phyloP scores from a whole-genome alignment of 1,140 invertebrate genomes.

The Drosophila truncata region DNA sequence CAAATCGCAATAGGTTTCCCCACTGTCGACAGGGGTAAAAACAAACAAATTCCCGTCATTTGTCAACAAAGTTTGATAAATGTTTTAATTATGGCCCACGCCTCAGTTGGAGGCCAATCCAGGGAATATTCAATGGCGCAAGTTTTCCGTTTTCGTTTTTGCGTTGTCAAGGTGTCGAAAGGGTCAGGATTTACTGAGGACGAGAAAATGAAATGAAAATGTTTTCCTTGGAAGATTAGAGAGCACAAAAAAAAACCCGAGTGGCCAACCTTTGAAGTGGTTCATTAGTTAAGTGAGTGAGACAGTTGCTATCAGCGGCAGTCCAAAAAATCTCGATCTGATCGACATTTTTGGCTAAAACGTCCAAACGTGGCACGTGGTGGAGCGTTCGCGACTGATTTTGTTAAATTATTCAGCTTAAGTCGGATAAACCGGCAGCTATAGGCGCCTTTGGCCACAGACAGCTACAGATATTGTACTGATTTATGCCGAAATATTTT shows the following conservation, averaged over 20 bases:
- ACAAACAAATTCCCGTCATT: slow-evolving; percentile 48
- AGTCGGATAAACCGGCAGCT: slow-evolving; percentile 33
- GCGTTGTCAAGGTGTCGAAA: slow-evolving; percentile 34
- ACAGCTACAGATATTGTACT: slow-evolving; percentile 11
- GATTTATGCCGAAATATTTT: slow-evolving; percentile 42
- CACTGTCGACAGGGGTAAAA: background rate
- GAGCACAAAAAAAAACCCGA: background rate
- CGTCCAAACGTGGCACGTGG: slow-evolving; percentile 19
- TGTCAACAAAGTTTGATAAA: slow-evolving; percentile 60
- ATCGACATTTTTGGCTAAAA: slow-evolving; percentile 11
- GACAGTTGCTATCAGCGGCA: slow-evolving; percentile 18
- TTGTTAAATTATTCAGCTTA: slow-evolving; percentile 53
- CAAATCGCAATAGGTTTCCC: slow-evolving; percentile 31
- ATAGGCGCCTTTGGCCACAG: slow-evolving; percentile 19
- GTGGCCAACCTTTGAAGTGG: slow-evolving; percentile 40
- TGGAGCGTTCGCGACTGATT: slow-evolving; percentile 8
- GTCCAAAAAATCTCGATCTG: slow-evolving; percentile 10
- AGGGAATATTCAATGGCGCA: slow-evolving; percentile 27
- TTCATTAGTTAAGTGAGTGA: slow-evolving; percentile 55
- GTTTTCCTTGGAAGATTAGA: slow-evolving; percentile 13
- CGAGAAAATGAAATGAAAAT: slow-evolving; percentile 30
- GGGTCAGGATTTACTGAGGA: slow-evolving; percentile 5
- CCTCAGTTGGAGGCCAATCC: slow-evolving; percentile 7
- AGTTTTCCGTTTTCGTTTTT: slow-evolving; percentile 9
- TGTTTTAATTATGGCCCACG: slow-evolving; percentile 58